These are phyloP conservation scores for Tinamus major DNA, from an alignment of 2,797 vertebrate genomes.

Conservation along the genomic window DNA sequence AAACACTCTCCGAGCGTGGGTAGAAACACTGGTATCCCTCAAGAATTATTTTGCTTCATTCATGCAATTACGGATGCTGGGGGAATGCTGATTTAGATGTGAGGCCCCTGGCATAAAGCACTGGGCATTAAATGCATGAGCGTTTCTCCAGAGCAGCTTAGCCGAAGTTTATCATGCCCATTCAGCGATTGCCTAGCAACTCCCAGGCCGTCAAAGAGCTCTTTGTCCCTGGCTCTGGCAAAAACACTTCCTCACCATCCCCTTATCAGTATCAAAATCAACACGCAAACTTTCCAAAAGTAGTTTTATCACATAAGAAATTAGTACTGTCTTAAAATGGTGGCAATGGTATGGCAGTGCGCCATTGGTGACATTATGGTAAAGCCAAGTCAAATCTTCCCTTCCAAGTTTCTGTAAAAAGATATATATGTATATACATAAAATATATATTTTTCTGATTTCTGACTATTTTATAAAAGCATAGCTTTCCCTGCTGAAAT, in stretches of 20 bases:
- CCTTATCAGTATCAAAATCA: constrained; percentile 81
- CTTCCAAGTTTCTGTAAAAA: not conserved
- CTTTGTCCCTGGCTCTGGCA: constrained; percentile 85
- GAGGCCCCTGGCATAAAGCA: constrained; percentile 75
- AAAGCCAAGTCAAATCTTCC: constrained; percentile 2
- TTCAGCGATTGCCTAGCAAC: constrained; percentile 90
- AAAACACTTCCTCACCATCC: constrained; percentile 78
- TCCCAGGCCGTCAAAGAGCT: constrained; percentile 84
- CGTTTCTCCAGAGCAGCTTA: constrained; percentile 86
- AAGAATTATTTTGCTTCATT: constrained; percentile 65
- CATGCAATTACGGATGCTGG: constrained; percentile 69
- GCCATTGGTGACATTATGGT: not conserved
- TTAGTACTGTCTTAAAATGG: constrained; percentile 9
- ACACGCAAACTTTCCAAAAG: constrained; percentile 66
- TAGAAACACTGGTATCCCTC: not conserved
- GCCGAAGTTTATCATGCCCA: constrained; percentile 86
- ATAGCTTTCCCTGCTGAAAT: not conserved
- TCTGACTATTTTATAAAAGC: constrained; percentile 1
- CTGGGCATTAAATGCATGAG: constrained; percentile 81
- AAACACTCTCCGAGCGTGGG: constrained; percentile 12
- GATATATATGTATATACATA: too few relatives aligned
- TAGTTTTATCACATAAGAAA: constrained; percentile 33
- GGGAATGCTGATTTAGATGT: constrained; percentile 82
- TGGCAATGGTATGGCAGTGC: not conserved
- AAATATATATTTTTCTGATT: not conserved